phyloP scores from a whole-genome alignment of 2,888 invertebrate genomes.

The Apocheima hispidaria region DNA sequence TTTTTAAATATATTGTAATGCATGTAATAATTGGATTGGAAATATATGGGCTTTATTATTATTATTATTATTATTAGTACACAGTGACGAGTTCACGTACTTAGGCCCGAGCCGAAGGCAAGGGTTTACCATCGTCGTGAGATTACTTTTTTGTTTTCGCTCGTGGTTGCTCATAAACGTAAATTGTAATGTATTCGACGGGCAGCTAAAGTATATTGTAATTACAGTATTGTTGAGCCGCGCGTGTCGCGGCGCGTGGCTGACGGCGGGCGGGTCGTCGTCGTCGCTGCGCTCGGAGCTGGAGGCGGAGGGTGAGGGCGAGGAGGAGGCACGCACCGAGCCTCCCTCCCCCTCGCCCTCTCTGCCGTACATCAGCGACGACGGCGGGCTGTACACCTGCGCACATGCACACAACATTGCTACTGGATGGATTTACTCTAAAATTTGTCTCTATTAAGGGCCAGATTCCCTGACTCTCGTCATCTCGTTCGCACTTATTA shows the following conservation, averaged over 20 bases:
- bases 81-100: too few relatives aligned
- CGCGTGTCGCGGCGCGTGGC: slow-evolving; percentile 52
- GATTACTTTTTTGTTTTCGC: not conserved
- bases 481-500: too few relatives aligned
- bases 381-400: slow-evolving; percentile 96
- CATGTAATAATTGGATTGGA: too few relatives aligned
- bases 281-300: slow-evolving; percentile 83
- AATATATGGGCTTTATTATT: too few relatives aligned
- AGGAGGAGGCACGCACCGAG: slow-evolving; percentile 85
- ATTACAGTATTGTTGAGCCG: slow-evolving; percentile 79
- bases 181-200: slow-evolving; percentile 3
- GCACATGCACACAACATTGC: not conserved
- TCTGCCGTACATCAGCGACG: slow-evolving; percentile 94
- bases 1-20: too few relatives aligned
- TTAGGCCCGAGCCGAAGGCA: too few relatives aligned
- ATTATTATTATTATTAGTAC: too few relatives aligned
- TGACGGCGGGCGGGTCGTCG: slow-evolving; percentile 65
- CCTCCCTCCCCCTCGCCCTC: slow-evolving; percentile 83
- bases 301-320: slow-evolving; percentile 91
- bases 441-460: too few relatives aligned
- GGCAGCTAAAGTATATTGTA: slow-evolving; percentile 17
- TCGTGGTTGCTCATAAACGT: not conserved
- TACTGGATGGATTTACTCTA: too few relatives aligned
- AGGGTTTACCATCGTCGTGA: not conserved
- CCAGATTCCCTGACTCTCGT: too few relatives aligned